Base-by-base conservation (phyloP, 2,888 invertebrate species). In the Drosophila mayaguana region DNA sequence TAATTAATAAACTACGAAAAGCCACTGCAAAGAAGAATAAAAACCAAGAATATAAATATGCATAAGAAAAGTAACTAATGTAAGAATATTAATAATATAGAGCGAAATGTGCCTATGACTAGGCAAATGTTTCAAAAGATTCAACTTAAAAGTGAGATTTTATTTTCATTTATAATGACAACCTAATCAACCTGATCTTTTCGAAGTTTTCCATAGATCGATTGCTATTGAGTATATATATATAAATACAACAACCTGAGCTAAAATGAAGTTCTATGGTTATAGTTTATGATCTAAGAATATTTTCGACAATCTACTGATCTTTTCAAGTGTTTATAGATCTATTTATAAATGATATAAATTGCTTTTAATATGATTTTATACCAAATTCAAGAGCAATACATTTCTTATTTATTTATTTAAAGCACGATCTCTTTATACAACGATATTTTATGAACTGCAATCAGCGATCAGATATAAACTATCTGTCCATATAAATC, bases 121-220 rank as follows among this genome's bases (percentile, higher is more conserved):
- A 43, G 22, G 3, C 43, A 59, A 25, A 7, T 59, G n/a, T 20
- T 9, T 12, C 20, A n/a, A 9, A 36, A 59, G 6, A 28, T 14
- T 16, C 18, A 18, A n/a, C 18, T 18, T 1, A n/a, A 63, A 36
- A 32, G 11, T 20, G 28, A 28, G 20, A 12, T 34, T 50, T 32
- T 14, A 20, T 28, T 60, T 45, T n/a, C 6, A 28, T 18, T 45
- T 20, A 20, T 28, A 20, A 46, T 9, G 8, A 45, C 20, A 20
- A 12, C 12, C 16, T 12, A 60, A 60, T 38, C 60, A 28, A 28
- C 8, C 43, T 62, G 20, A 45, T 25, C 36, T 28, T 18, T 18
- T 28, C 25, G 18, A 63, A 57, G 34, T 62, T 62, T n/a, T 36
- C 25, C 43, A 45, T 8, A 28, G 45, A 63, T 45, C 20, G 45